phyloP scores from a whole-genome alignment of 2,888 invertebrate species.

The Hydraecia micacea region DNA sequence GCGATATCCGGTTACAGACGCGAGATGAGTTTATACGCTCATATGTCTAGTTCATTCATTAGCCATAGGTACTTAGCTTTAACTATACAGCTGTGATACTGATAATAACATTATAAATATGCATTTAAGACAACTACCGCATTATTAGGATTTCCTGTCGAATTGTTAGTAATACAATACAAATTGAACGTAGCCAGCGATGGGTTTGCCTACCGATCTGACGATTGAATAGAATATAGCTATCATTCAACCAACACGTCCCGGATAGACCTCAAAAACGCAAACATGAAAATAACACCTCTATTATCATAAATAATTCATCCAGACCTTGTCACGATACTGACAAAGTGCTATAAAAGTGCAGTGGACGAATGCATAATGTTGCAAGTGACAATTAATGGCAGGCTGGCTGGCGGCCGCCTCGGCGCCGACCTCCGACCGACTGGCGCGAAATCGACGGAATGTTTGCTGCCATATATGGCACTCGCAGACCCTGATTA shows the following conservation, averaged over 20 bases:
- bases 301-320: slow-evolving; percentile 37
- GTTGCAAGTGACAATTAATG: slow-evolving; percentile 65
- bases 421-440: slow-evolving; percentile 70
- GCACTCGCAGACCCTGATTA: slow-evolving; percentile 78
- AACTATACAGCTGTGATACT: neutral
- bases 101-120: neutral
- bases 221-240: neutral
- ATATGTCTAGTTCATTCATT: neutral
- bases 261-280: slow-evolving; percentile 20
- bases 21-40: neutral
- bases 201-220: neutral
- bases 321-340: slow-evolving; percentile 32
- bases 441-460: slow-evolving; percentile 56
- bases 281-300: slow-evolving; percentile 23
- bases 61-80: neutral
- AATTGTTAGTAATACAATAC: neutral
- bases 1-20: slow-evolving; percentile 11
- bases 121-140: neutral
- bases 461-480: slow-evolving; percentile 75
- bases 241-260: slow-evolving; percentile 9
- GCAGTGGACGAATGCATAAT: slow-evolving; percentile 57
- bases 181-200: slow-evolving; percentile 3
- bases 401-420: slow-evolving; percentile 59
- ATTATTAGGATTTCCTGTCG: neutral
- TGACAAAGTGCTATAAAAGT: slow-evolving; percentile 46